Evolutionary conservation across 2,797 vertebrate species (phyloP), one percentile per base, ranked within the genome.

Genomic region (Hippocampus kuda): DNA sequence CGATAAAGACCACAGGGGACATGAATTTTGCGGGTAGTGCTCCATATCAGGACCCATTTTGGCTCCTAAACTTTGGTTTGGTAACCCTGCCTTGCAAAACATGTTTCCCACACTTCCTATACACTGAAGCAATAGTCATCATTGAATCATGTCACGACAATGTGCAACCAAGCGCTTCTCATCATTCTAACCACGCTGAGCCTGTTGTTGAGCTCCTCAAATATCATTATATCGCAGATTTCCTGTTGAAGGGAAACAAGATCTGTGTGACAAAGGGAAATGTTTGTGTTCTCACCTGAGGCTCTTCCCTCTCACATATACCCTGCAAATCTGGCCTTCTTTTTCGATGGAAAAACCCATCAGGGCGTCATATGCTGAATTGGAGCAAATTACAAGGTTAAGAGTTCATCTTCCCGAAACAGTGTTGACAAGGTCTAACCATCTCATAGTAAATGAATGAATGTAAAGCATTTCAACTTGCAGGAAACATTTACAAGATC

Each of bases 381-480:
- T 10, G 54, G n/a, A n/a, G 24, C n/a, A 4, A 26, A 57, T 15
- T 12, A 57, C 54, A 27, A 57, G 54, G 24, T 26, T 46, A 46
- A 57, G 3, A 26, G 54, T 34, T 20, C 11, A 11, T 11, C 42
- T 61, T 49, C 10, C 38, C 71, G 1, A 63, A 69, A 38, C 34
- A 11, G 41, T 13, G 16, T 22, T 77, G 30, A 49, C 22, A 67
- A 54, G 77, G 72, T 71, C 82, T 49, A 61, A 22, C 74, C 84
- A 83, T 81, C 86, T 84, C 79, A 75, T 72, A 83, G 72, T 20
- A 13, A 42, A 22, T 12, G 0, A 10, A 13, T 2, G n/a, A 51
- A 66, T 59, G 15, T 59, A 27, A 59, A 27, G 56, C 13, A 59
- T 15, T 13, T 16, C 4, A 13, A 26, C 5, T 15, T 27, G 13